A percentile compares a stretch with the other conserved stretches of the same genome.
Evolutionary conservation across 2,113 vertebrate species (phyloP).

Genomic region (Nansenia antarctica): DNA sequence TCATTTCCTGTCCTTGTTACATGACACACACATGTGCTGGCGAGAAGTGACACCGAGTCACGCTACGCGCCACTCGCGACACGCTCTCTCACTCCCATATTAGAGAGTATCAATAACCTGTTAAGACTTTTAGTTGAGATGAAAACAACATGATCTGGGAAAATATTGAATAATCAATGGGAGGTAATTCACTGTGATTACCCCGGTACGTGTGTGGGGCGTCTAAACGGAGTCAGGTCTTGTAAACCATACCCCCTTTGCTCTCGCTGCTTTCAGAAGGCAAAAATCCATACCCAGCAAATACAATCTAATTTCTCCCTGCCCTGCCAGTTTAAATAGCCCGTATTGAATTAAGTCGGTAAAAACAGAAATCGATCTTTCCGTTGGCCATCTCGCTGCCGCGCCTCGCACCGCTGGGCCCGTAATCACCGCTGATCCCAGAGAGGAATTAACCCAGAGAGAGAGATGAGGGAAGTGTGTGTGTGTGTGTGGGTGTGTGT

Average conservation of each 20-base stretch:
- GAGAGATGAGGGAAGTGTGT: slow-evolving; percentile 29
- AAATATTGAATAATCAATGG: slow-evolving; percentile 70
- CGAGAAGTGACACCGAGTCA: slow-evolving; percentile 2
- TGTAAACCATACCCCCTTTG: slow-evolving; percentile 52
- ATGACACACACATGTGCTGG: slow-evolving; percentile 7
- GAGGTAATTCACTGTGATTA: slow-evolving; percentile 72
- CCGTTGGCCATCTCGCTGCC: slow-evolving; percentile 63
- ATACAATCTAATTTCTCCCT: slow-evolving; percentile 77
- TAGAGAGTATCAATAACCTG: slow-evolving; percentile 57
- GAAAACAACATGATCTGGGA: slow-evolving; percentile 70
- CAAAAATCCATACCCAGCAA: slow-evolving; percentile 75
- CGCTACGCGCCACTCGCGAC: neutral
- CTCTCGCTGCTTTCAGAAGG: slow-evolving; percentile 50
- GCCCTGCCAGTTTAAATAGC: slow-evolving; percentile 76
- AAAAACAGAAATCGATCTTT: slow-evolving; percentile 76
- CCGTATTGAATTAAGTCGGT: slow-evolving; percentile 77
- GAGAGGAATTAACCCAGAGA: slow-evolving; percentile 56
- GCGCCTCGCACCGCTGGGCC: slow-evolving; percentile 60
- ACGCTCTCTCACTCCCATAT: slow-evolving; percentile 1
- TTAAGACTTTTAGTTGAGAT: slow-evolving; percentile 64
- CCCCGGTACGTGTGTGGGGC: slow-evolving; percentile 56
- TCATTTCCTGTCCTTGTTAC: slow-evolving; percentile 29
- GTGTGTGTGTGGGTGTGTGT: neutral
- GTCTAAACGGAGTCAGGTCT: slow-evolving; percentile 62
- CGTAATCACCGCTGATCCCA: slow-evolving; percentile 68